Evolutionary conservation across 2,888 invertebrate species (phyloP), one percentile per base, ranked within the genome.

Genomic region (Marronus borbonicus): DNA sequence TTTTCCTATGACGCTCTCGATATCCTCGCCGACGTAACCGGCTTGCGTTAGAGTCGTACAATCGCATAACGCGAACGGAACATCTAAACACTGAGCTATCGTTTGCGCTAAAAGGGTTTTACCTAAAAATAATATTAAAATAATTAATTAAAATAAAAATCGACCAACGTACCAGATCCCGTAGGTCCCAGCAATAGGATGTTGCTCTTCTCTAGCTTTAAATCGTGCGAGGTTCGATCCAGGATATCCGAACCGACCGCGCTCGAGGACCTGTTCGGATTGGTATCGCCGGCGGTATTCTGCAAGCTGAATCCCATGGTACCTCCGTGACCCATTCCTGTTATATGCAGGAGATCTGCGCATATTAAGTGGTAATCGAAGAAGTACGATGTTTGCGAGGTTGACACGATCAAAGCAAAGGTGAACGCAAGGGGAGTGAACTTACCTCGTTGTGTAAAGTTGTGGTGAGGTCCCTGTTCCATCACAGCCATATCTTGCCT

Each of bases 1-100:
- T 88, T 99, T 99, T 39, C 97, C 97, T 86, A 99, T 97, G 75
- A 99, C 98, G 86, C 97, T 97, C 89, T 99, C 99, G 85, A 99
- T 98, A 88, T 99, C 99, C 89, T 99, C 99, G n/a, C 99, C 99
- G 7, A 99, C 99, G 88, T 99, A 99, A 52, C 99, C 97, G 31
- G 97, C 98, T 90, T 98, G 97, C 12, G 98, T 98, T 52, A 98
- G 90, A 12, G 97, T 97, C 31, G 98, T 98, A 89, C 99, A 99
- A 91, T 99, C 99, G 90, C 98, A 98, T 86, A 98, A 98, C 44
- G 98, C 98, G 90, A 99, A 99, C 77, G 99, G 99, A 81, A 99
- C 99, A 89, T 99, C 98, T 84, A 99, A 90, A 88, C 98, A 98
- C 85, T 96, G 95, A 66, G 99, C 99, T 87, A 99, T 96, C 49